Evolutionary conservation across 1,140 invertebrate species (phyloP).

Genomic region (Hydropsyche tenuis): DNA sequence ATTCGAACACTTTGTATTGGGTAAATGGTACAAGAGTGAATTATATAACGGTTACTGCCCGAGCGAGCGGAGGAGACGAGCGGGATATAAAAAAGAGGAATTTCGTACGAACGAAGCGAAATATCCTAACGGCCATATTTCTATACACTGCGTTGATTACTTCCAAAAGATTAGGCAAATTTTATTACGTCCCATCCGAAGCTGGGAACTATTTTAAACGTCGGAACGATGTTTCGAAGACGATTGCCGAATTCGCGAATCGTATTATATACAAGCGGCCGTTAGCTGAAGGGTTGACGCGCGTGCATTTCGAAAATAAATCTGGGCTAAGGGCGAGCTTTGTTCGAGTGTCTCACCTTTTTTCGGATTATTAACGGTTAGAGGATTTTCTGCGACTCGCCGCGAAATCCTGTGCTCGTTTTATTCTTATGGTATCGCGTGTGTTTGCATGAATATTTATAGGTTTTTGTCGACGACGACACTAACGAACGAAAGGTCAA

Average conservation of each 20-base stretch:
- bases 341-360: slow-evolving; percentile 23
- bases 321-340: slow-evolving; percentile 6
- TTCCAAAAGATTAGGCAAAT: slow-evolving; percentile 27
- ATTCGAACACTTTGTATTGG: slow-evolving; percentile 28
- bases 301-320: slow-evolving; percentile 20
- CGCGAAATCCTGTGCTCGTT: neutral
- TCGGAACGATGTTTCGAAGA: neutral
- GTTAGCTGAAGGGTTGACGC: neutral
- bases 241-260: no score
- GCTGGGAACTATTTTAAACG: slow-evolving; percentile 3
- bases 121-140: slow-evolving; percentile 18
- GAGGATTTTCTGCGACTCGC: slow-evolving; percentile 27
- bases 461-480: neutral
- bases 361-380: slow-evolving; percentile 38
- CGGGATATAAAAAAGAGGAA: neutral
- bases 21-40: slow-evolving; percentile 28
- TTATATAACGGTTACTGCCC: slow-evolving; percentile 24
- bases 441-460: slow-evolving; percentile 31
- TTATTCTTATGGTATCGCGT: slow-evolving; percentile 14
- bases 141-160: neutral
- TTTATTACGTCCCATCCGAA: slow-evolving; percentile 14
- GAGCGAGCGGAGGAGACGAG: neutral
- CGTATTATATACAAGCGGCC: no score
- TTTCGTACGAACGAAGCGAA: neutral
- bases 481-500: slow-evolving; percentile 23